These are phyloP conservation scores for Sebastes trivittatus DNA, from an alignment of 2,797 vertebrate species.

Conservation along the genomic window DNA sequence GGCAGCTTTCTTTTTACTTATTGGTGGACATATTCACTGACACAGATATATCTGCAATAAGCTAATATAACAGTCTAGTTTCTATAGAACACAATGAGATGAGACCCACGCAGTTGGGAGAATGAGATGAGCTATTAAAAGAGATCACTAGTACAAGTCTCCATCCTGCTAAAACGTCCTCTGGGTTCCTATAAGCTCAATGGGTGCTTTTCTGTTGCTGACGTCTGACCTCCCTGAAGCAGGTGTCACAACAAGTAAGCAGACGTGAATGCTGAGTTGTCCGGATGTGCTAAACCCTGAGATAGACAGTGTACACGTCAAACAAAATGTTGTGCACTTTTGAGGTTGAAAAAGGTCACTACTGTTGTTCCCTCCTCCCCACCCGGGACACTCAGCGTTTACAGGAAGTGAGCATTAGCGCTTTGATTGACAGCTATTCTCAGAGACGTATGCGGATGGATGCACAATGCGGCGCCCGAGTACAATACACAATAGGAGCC, in stretches of 20 bases:
- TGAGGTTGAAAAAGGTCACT: constrained; percentile 12
- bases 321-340: background rate
- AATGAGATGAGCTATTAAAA: background rate
- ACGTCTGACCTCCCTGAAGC: background rate
- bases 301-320: background rate
- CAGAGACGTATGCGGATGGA: constrained; percentile 18
- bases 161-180: background rate
- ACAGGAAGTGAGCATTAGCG: constrained; percentile 27
- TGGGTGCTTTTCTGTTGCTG: background rate
- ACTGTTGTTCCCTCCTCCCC: background rate
- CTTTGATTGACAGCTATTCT: constrained; percentile 34
- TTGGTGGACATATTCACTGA: no score
- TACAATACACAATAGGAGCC: constrained; percentile 7
- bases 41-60: background rate
- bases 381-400: background rate
- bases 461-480: background rate
- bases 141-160: background rate
- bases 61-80: background rate
- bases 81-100: background rate
- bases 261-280: background rate
- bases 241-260: background rate
- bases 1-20: background rate
- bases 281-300: background rate
- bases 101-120: background rate
- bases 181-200: background rate